Conservation (phyloP, 2,113 vertebrate genomes). For the Dicerorhinus sumatrensis region DNA sequence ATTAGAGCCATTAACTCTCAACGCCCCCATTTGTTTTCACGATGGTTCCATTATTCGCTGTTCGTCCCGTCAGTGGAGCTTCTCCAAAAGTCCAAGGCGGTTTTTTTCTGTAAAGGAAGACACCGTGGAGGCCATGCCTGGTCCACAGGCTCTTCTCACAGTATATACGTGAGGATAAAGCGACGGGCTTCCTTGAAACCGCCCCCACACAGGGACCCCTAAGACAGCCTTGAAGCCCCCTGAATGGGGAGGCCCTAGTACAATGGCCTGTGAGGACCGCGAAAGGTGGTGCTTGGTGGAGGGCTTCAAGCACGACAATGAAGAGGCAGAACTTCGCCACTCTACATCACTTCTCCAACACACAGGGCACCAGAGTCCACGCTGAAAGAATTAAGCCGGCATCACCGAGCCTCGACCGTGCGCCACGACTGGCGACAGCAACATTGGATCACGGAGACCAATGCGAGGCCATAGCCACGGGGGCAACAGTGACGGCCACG, state of each 20-base stretch:
- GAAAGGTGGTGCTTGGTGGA: not conserved
- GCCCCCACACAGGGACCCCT: not conserved
- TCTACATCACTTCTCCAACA: not conserved
- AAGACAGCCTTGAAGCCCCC: no score
- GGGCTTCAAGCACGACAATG: accelerated
- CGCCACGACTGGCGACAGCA: accelerated
- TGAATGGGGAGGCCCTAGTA: not conserved
- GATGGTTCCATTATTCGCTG: not conserved
- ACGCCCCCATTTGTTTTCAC: not conserved
- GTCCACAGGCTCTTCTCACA: not conserved
- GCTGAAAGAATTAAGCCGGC: accelerated
- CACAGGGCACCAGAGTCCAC: no score
- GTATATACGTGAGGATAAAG: not conserved
- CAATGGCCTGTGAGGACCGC: no score
- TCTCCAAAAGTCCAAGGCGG: no score
- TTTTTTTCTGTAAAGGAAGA: not conserved
- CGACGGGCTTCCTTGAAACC: not conserved
- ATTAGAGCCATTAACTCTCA: not conserved
- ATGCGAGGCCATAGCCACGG: not conserved
- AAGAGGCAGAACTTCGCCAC: accelerated
- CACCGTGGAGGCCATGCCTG: not conserved
- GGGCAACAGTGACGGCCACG: accelerated
- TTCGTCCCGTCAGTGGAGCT: not conserved
- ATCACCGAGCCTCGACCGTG: accelerated
- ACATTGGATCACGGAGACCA: accelerated